Evolutionary conservation across 2,888 invertebrate genomes (phyloP), one percentile per base, ranked within the genome.

Genomic region (Entomobrya proxima): DNA sequence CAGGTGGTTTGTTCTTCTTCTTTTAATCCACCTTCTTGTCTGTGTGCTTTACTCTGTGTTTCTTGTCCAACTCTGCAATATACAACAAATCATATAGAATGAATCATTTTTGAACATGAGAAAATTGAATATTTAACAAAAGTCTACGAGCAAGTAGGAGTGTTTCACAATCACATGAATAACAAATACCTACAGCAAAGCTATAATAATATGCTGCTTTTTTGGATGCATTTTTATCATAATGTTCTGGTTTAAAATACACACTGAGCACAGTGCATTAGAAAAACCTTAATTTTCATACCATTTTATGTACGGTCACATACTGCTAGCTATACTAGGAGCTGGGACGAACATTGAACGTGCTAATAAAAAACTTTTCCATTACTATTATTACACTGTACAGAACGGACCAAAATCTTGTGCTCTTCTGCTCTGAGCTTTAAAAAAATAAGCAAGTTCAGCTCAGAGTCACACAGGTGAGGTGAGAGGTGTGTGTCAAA

Each of bases 281-380:
- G 44, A 15, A 9, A 15, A 9, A 5, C 2, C 44, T 44, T 44
- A n/a, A 44, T n/a, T 44, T 3, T 44, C 2, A 15, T 13, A 44
- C n/a, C 27, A 30, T 58, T 64, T 64, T 64, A 64, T 64, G 61
- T 32, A 15, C 35, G 18, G 61, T 64, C 61, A 64, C n/a, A n/a
- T n/a, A n/a, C n/a, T n/a, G n/a, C n/a, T n/a, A n/a, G n/a, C n/a
- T n/a, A n/a, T n/a, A n/a, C n/a, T n/a, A n/a, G n/a, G n/a, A n/a
- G n/a, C n/a, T n/a, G n/a, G n/a, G 61, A 64, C 35, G 15, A 11
- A 32, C 11, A n/a, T n/a, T n/a, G 18, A 64, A 64, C 35, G 61
- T 32, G 61, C 61, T 32, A 64, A 64, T 64, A 64, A 64, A 55
- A 64, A 64, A 35, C 35, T 35, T 64, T 64, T 64, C 35, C 35